Conservation (phyloP, 2,888 invertebrate species). For the Chrysomela aeneicollis region DNA sequence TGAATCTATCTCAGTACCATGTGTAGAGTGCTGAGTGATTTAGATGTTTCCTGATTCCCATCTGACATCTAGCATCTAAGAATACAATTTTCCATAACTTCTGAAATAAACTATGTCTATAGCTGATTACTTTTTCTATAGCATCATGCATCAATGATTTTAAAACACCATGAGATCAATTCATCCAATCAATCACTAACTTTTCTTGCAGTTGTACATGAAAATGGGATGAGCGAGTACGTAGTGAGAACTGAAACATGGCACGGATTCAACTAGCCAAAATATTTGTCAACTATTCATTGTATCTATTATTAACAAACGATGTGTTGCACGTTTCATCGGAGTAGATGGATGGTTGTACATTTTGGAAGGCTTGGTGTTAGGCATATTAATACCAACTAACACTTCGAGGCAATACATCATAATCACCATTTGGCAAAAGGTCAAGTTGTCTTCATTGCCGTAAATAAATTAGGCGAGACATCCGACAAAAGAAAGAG, state of each 20-base stretch:
- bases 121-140: too few species aligned
- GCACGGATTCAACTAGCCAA: background rate
- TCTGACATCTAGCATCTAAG: too few species aligned
- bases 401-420: conserved; percentile 1
- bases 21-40: too few species aligned
- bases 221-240: background rate
- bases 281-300: conserved; percentile 2
- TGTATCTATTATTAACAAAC: conserved; percentile 1
- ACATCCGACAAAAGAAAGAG: background rate
- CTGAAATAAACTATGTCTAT: too few species aligned
- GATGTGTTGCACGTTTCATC: background rate
- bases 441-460: conserved; percentile 2
- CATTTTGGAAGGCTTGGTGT: background rate
- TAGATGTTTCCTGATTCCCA: too few species aligned
- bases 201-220: background rate
- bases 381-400: conserved; percentile 1
- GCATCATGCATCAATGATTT: too few species aligned
- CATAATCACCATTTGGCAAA: conserved; percentile 1
- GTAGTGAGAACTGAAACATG: background rate
- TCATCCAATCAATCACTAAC: too few species aligned
- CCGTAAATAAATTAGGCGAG: conserved; percentile 7
- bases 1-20: too few species aligned
- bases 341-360: conserved; percentile 1
- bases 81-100: too few species aligned
- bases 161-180: too few species aligned